Conservation (phyloP, 2,113 vertebrate species). For the Cinclus cinclus region DNA sequence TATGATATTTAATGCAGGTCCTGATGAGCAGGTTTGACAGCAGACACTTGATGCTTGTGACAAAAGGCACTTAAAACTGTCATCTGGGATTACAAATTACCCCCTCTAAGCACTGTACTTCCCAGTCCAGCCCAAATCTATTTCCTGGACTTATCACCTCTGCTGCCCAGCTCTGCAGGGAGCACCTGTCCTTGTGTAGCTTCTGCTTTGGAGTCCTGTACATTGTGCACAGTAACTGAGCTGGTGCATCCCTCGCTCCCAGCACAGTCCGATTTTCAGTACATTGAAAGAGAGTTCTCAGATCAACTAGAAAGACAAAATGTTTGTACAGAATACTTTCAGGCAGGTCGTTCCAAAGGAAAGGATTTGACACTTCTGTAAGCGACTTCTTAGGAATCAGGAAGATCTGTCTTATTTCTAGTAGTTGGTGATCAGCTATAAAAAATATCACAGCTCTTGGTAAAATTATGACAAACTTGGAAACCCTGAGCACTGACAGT, state of each 20-base stretch:
- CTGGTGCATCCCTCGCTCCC: neutral
- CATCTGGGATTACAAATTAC: conserved; percentile 33
- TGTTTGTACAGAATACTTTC: neutral
- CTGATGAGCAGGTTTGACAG: conserved; percentile 46
- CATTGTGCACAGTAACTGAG: neutral
- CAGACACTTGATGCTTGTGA: conserved; percentile 48
- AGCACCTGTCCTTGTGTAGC: neutral
- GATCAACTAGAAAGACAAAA: neutral
- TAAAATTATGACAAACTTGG: neutral
- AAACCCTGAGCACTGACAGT: neutral
- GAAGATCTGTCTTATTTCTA: neutral
- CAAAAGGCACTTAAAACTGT: conserved; percentile 34
- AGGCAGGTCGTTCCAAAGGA: neutral
- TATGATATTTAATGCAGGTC: conserved; percentile 32
- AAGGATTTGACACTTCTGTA: neutral
- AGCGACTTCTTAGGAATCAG: neutral
- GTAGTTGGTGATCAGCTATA: neutral
- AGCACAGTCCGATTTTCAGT: neutral
- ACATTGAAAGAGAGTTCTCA: neutral
- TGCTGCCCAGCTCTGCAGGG: neutral
- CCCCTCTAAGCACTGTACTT: neutral
- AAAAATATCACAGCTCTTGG: neutral
- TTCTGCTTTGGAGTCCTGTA: neutral
- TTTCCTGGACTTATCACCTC: neutral
- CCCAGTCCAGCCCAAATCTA: neutral